Conservation (phyloP, 1,140 invertebrate species). For the Magallana angulata region DNA sequence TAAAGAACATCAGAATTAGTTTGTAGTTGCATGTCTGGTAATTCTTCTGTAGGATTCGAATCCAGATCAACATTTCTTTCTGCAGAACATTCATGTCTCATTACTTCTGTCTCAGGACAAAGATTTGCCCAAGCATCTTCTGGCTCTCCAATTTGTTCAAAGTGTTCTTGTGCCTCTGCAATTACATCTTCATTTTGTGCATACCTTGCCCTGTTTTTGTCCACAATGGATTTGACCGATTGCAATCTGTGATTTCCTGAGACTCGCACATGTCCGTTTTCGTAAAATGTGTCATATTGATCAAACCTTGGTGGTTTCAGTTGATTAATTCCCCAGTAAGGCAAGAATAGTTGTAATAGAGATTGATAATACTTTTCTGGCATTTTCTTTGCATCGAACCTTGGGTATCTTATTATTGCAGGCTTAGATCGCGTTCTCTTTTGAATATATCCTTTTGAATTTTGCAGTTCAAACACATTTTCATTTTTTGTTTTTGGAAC, state of each 20-base stretch:
- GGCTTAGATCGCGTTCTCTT: constrained; percentile 20
- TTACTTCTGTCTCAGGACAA: constrained; percentile 43
- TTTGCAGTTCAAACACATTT: constrained; percentile 43
- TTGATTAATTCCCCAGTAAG: constrained; percentile 44
- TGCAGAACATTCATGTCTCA: constrained; percentile 3
- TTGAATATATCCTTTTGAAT: constrained; percentile 52
- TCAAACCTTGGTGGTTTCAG: constrained; percentile 49
- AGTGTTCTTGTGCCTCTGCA: constrained; percentile 20
- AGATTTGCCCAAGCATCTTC: constrained; percentile 50
- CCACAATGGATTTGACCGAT: constrained; percentile 35
- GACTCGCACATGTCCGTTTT: constrained; percentile 38
- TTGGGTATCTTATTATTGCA: constrained; percentile 37
- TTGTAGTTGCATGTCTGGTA: background rate
- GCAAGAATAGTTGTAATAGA: constrained; percentile 43
- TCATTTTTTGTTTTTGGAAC: constrained; percentile 6
- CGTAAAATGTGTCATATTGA: constrained; percentile 47
- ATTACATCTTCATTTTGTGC: constrained; percentile 28
- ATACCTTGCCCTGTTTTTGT: constrained; percentile 15
- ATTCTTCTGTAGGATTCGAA: background rate
- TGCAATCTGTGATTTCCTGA: background rate
- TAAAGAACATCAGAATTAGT: constrained; percentile 1
- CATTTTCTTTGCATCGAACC: background rate
- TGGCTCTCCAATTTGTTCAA: constrained; percentile 3
- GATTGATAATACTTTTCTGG: background rate
- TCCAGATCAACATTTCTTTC: background rate